A percentile compares a stretch with the other conserved stretches of the same genome.
Evolutionary conservation across 2,113 vertebrate species (phyloP).

Genomic region (Tretioscincus oriximinensis): DNA sequence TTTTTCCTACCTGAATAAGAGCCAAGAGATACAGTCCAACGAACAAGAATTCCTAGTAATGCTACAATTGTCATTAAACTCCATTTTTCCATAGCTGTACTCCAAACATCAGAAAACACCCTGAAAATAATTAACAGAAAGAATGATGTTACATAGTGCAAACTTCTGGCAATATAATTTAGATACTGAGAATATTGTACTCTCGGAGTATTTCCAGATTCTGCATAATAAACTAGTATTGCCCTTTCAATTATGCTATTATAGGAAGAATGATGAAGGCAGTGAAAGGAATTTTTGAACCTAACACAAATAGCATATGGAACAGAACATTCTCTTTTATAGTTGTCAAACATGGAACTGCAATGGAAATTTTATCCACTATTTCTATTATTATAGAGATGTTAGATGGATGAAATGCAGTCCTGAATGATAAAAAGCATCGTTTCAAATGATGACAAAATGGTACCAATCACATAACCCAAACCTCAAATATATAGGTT

Average conservation of each 20-base stretch:
- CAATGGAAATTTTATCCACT: not conserved
- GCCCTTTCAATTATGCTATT: rapidly evolving
- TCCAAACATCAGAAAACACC: slow-evolving; percentile 21
- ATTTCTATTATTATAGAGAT: not conserved
- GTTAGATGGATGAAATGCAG: not conserved
- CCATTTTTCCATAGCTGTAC: slow-evolving; percentile 82
- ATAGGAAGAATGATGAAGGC: not conserved
- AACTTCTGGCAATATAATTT: not conserved
- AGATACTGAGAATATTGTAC: not conserved
- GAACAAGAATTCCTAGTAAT: slow-evolving; percentile 79
- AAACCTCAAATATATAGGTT: too few relatives aligned
- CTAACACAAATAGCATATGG: not conserved
- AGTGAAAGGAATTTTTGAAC: not conserved
- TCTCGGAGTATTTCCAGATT: rapidly evolving
- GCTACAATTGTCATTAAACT: slow-evolving; percentile 77
- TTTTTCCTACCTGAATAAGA: slow-evolving; percentile 87
- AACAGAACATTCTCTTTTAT: not conserved
- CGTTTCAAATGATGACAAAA: not conserved
- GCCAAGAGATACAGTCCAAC: slow-evolving; percentile 92
- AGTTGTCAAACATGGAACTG: not conserved
- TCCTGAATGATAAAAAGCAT: not conserved
- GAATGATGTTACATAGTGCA: rapidly evolving
- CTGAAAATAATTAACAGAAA: slow-evolving; percentile 26
- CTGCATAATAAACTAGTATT: not conserved
- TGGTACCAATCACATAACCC: not conserved